Evolutionary conservation across 1,140 invertebrate genomes (phyloP).

Genomic region (Pseudomyrmex concolor): DNA sequence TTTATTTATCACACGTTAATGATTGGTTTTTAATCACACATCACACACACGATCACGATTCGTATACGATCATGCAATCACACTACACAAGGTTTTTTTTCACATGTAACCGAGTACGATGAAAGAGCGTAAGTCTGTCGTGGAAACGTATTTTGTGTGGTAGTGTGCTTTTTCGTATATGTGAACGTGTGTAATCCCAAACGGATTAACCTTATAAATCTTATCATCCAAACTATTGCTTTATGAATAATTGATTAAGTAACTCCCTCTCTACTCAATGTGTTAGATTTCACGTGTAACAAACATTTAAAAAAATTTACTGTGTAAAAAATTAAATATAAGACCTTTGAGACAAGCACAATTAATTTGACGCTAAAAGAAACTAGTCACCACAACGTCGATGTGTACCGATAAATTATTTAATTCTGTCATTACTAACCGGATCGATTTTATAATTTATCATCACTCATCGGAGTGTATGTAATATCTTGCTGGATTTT

Average conservation of each 20-base stretch:
- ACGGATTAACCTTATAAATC: conserved; percentile 45
- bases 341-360: too few species aligned
- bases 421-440: conserved; percentile 37
- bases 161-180: conserved; percentile 63
- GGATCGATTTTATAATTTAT: conserved; percentile 1
- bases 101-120: conserved; percentile 45
- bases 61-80: conserved; percentile 17
- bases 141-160: conserved; percentile 64
- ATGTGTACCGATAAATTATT: not conserved
- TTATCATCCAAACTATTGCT: conserved; percentile 38
- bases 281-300: conserved; percentile 10
- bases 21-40: not conserved
- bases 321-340: too few species aligned
- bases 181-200: conserved; percentile 9
- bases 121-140: conserved; percentile 67
- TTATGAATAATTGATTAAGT: conserved; percentile 37
- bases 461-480: not conserved
- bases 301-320: not conserved
- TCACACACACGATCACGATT: conserved; percentile 6
- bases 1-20: too few species aligned
- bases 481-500: conserved; percentile 30
- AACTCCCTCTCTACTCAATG: not conserved
- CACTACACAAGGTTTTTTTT: conserved; percentile 48
- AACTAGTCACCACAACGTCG: not conserved
- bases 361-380: too few species aligned